Evolutionary conservation across 2,797 vertebrate genomes (phyloP).

Genomic region (Picus viridis): DNA sequence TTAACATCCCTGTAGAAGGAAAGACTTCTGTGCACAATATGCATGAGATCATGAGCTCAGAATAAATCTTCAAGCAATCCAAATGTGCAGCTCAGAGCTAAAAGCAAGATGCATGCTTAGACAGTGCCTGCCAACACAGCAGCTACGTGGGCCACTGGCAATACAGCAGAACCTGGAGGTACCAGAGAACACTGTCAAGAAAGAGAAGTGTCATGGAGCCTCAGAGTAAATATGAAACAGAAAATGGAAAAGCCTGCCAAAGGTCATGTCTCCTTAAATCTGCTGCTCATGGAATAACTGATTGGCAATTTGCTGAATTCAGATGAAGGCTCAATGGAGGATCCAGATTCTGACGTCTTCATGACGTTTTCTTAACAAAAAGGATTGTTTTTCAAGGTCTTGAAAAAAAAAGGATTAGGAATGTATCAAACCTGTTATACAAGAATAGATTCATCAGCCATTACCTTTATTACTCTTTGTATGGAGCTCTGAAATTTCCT

Average conservation of each 20-base stretch:
- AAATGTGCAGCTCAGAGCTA: accelerated
- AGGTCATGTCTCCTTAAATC: neutral
- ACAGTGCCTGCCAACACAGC: neutral
- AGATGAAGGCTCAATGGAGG: neutral
- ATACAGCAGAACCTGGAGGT: neutral
- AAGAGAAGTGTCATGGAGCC: neutral
- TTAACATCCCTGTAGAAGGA: neutral
- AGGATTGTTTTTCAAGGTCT: neutral
- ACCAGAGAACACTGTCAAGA: neutral
- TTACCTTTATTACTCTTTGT: neutral
- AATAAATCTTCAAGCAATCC: neutral
- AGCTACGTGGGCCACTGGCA: neutral
- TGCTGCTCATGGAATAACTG: neutral
- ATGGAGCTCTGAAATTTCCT: neutral
- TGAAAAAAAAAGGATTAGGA: neutral
- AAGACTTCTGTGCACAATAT: accelerated
- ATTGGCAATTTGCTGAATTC: neutral
- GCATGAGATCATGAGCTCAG: neutral
- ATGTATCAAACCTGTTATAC: neutral
- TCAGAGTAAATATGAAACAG: neutral
- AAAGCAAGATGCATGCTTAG: neutral
- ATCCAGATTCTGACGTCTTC: neutral
- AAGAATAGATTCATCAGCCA: neutral
- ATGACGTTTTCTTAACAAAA: neutral
- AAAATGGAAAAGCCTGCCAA: neutral